phyloP scores from a whole-genome alignment of 2,113 vertebrate genomes.

The Hassar affinis region DNA sequence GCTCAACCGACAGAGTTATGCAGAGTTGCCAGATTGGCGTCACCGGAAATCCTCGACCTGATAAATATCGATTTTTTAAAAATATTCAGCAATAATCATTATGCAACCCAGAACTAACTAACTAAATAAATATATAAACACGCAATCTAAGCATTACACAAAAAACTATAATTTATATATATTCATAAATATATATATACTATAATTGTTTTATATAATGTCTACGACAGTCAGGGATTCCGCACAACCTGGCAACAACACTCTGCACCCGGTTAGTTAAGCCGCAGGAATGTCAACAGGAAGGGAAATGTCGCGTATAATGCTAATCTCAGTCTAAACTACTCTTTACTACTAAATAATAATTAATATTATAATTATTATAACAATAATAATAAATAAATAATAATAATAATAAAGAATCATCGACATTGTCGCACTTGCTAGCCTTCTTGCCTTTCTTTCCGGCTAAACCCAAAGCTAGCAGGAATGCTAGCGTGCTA shows the following conservation, averaged over 20 bases:
- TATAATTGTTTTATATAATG: too few relatives aligned
- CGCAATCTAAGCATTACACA: too few relatives aligned
- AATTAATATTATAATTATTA: not conserved
- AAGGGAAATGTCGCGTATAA: not conserved
- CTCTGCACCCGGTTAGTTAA: not conserved
- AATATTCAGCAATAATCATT: not conserved
- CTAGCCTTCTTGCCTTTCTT: too few relatives aligned
- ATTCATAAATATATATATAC: too few relatives aligned
- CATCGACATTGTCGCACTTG: too few relatives aligned
- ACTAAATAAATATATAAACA: not conserved
- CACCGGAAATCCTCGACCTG: accelerated
- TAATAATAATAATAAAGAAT: not conserved
- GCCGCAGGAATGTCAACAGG: slow-evolving; percentile 26
- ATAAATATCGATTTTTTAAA: not conserved
- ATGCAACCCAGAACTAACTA: not conserved
- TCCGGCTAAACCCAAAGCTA: too few relatives aligned
- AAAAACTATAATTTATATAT: too few relatives aligned
- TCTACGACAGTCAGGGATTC: too few relatives aligned
- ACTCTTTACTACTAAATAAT: too few relatives aligned
- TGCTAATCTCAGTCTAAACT: not conserved
- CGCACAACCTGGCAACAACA: not conserved
- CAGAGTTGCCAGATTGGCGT: not conserved
- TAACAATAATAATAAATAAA: not conserved
- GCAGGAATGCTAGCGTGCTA: too few relatives aligned
- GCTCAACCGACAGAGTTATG: not conserved